Conservation (phyloP, 2,113 vertebrate species). For the Choloepus hoffmanni region DNA sequence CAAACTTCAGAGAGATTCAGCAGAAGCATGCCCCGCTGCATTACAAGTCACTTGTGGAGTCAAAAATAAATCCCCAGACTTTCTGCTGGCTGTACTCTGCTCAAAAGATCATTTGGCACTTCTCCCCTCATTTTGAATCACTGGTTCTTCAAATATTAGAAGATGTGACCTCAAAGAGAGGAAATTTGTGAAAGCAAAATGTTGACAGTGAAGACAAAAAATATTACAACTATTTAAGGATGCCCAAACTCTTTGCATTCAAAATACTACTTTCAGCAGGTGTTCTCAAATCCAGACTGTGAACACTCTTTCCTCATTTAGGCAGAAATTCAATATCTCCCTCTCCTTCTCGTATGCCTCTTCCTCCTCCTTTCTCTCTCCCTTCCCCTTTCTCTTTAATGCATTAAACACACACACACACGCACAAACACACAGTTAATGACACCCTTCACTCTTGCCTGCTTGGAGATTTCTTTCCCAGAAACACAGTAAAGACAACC, state of each 20-base stretch:
- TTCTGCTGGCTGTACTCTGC: neutral
- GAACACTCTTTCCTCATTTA: neutral
- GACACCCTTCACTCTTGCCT: neutral
- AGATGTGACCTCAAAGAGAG: neutral
- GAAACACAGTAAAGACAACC: neutral
- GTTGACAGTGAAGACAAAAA: neutral
- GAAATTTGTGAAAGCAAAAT: constrained; percentile 51
- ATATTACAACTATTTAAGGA: neutral
- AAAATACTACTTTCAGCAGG: neutral
- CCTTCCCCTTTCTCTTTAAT: neutral
- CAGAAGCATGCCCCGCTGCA: neutral
- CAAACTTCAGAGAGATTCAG: constrained; percentile 18
- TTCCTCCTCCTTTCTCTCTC: neutral
- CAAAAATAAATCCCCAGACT: constrained; percentile 61
- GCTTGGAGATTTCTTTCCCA: neutral
- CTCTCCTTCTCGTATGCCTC: neutral
- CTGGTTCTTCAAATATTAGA: constrained; percentile 65
- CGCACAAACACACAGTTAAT: neutral
- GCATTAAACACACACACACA: neutral
- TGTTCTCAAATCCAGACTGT: neutral
- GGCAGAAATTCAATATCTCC: neutral
- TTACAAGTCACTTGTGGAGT: constrained; percentile 35
- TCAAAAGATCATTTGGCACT: constrained; percentile 44
- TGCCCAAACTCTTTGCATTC: neutral
- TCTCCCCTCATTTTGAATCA: constrained; percentile 65